Conservation (phyloP, 2,797 vertebrate genomes). For the Anabacerthia variegaticeps region DNA sequence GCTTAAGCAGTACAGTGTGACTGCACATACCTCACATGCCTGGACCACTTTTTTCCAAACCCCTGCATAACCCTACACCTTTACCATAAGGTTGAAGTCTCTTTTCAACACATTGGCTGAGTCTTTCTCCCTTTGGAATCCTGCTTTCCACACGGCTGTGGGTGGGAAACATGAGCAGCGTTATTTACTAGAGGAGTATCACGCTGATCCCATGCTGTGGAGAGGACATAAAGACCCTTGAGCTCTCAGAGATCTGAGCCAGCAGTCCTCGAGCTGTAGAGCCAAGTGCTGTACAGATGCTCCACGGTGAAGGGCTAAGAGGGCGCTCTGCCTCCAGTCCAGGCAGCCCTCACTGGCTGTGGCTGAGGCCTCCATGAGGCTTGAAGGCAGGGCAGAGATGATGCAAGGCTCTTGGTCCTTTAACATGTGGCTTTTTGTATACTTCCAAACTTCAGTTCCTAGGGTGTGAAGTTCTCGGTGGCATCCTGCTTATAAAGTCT, state of each 20-base stretch:
- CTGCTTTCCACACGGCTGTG: too few relatives aligned
- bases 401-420: not conserved
- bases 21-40: not conserved
- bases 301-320: not conserved
- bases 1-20: not conserved
- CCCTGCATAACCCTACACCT: not conserved
- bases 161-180: not conserved
- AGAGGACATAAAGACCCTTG: not conserved
- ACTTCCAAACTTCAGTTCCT: not conserved
- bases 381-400: not conserved
- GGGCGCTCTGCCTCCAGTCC: not conserved
- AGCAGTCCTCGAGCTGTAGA: not conserved
- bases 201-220: not conserved
- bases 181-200: not conserved
- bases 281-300: not conserved
- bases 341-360: not conserved
- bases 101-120: not conserved
- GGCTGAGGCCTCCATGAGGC: not conserved
- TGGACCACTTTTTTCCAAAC: not conserved
- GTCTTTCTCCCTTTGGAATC: not conserved
- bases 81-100: not conserved
- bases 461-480: not conserved
- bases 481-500: not conserved
- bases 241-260: not conserved
- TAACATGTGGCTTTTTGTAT: rapidly evolving